These are phyloP conservation scores for Meandrusa payeni DNA, from an alignment of 2,888 invertebrate genomes.

Conservation along the genomic window DNA sequence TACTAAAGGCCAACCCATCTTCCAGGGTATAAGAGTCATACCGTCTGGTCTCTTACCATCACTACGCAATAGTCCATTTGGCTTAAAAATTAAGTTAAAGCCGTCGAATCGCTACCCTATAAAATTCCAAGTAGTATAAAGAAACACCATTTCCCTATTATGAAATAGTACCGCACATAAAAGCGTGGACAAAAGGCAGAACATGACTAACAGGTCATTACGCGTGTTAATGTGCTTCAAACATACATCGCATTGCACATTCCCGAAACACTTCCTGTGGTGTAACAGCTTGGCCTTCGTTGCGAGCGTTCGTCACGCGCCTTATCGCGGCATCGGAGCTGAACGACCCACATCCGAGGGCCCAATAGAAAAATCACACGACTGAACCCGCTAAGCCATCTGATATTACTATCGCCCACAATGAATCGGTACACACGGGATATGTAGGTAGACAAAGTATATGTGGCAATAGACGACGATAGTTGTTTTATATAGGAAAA, in stretches of 20 bases:
- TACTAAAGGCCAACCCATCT: no score
- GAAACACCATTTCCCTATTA: slow-evolving; percentile 1
- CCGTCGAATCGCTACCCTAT: no score
- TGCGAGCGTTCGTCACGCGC: slow-evolving; percentile 17
- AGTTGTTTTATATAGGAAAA: no score
- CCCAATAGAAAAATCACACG: slow-evolving; percentile 68
- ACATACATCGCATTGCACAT: slow-evolving; percentile 10
- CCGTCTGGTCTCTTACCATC: no score
- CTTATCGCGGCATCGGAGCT: slow-evolving; percentile 47
- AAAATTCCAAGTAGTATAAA: no score
- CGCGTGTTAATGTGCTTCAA: slow-evolving; percentile 9
- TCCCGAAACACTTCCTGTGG: slow-evolving; percentile 18
- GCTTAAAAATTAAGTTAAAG: no score
- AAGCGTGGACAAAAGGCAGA: slow-evolving; percentile 8
- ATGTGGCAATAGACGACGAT: no score
- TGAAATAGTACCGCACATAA: slow-evolving; percentile 5
- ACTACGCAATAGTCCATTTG: no score
- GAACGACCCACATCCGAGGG: slow-evolving; percentile 55
- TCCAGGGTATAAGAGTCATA: no score
- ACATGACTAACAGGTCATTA: slow-evolving; percentile 11
- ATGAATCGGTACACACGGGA: slow-evolving; percentile 30
- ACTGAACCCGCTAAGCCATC: slow-evolving; percentile 56
- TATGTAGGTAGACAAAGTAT: no score
- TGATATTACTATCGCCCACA: slow-evolving; percentile 53
- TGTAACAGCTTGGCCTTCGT: slow-evolving; percentile 19